phyloP scores from a whole-genome alignment of 1,140 invertebrate genomes.

The Halotydeus destructor region DNA sequence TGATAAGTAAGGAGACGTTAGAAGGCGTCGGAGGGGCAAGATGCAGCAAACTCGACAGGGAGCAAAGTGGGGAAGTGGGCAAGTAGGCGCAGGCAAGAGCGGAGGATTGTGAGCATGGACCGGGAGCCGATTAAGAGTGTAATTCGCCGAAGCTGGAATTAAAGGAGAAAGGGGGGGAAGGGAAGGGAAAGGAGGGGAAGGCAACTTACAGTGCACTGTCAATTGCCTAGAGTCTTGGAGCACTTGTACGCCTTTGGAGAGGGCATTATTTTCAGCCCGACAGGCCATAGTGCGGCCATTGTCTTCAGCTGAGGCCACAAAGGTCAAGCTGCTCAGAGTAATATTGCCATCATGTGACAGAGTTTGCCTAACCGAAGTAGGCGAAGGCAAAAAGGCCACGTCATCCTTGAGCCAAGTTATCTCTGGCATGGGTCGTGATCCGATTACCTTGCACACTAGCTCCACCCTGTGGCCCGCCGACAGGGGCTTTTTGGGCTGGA shows the following conservation, averaged over 20 bases:
- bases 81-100: background rate
- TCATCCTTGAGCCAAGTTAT: slow-evolving; percentile 17
- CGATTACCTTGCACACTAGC: slow-evolving; percentile 17
- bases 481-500: slow-evolving; percentile 8
- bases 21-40: background rate
- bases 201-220: slow-evolving; percentile 17
- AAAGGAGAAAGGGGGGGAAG: background rate
- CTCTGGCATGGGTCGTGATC: slow-evolving; percentile 18
- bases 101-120: background rate
- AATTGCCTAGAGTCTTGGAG: slow-evolving; percentile 14
- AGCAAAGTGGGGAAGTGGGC: background rate
- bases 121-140: background rate
- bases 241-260: slow-evolving; percentile 19
- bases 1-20: too few relatives aligned
- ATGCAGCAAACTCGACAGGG: background rate
- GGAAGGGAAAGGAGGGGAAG: background rate
- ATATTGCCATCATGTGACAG: slow-evolving; percentile 17
- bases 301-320: slow-evolving; percentile 44
- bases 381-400: background rate
- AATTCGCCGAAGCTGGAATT: background rate
- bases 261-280: slow-evolving; percentile 52
- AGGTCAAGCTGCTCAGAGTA: slow-evolving; percentile 15
- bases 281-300: slow-evolving; percentile 60
- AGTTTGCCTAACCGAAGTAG: slow-evolving; percentile 12
- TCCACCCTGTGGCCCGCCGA: slow-evolving; percentile 18